These are phyloP conservation scores for Leptothorax acervorum DNA, from an alignment of 2,888 invertebrate genomes.

Conservation along the genomic window DNA sequence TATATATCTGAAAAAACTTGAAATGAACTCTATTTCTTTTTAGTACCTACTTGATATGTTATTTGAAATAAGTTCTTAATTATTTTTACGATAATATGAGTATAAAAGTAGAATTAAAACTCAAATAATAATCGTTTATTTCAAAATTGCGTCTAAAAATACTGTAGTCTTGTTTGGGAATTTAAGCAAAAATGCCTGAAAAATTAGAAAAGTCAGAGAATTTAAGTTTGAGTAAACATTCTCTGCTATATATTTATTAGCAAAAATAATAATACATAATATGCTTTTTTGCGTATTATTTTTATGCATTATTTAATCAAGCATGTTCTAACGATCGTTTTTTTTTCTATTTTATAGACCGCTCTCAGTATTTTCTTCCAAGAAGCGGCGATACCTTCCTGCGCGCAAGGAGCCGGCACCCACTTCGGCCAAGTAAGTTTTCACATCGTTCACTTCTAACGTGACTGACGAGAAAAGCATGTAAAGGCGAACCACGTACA, in stretches of 20 bases:
- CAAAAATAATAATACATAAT: not conserved
- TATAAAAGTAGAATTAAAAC: not conserved
- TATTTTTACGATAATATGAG: not conserved
- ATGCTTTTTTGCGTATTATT: not conserved
- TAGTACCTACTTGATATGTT: not conserved
- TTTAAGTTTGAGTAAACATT: not conserved
- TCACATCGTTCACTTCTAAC: not conserved
- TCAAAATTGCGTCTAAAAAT: not conserved
- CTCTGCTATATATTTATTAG: not conserved
- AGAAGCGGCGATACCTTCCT: constrained; percentile 94
- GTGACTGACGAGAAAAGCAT: constrained; percentile 32
- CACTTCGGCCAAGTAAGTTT: constrained; percentile 93
- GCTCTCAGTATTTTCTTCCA: constrained; percentile 98
- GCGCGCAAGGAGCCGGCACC: constrained; percentile 91
- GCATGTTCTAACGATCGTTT: constrained; percentile 1
- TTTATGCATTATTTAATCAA: constrained; percentile 36
- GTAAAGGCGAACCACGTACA: not conserved
- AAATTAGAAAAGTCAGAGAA: not conserved
- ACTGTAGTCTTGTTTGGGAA: not conserved
- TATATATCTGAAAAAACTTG: not conserved
- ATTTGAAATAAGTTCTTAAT: not conserved
- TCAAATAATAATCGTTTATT: not conserved
- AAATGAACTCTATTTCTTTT: not conserved
- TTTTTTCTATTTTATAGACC: constrained; percentile 89
- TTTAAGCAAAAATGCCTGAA: not conserved